These are phyloP conservation scores for Scaptomyza cyrtandrae DNA, from an alignment of 2,888 invertebrate genomes.

Conservation along the genomic window DNA sequence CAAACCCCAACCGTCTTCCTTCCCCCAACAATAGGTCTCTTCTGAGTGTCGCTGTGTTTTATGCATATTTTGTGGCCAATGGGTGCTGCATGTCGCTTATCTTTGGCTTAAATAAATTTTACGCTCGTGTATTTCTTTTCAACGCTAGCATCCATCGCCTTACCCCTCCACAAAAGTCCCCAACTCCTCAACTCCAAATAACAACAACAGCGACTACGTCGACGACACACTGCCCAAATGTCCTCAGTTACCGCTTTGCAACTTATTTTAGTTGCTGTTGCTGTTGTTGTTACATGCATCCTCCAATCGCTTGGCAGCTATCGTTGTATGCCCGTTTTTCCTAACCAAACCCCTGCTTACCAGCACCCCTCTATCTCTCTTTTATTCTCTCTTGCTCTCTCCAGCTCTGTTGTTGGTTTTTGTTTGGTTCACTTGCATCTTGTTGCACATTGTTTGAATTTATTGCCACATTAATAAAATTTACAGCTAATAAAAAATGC, in stretches of 20 bases:
- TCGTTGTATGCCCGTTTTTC: constrained; percentile 50
- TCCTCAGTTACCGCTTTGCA: constrained; percentile 68
- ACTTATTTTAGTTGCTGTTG: constrained; percentile 38
- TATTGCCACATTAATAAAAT: constrained; percentile 79
- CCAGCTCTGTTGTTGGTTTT: constrained; percentile 31
- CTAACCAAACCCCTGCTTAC: constrained; percentile 4
- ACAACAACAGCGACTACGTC: constrained; percentile 13
- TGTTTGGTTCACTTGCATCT: constrained; percentile 54
- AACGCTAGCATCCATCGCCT: constrained; percentile 59
- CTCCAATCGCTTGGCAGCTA: constrained; percentile 58
- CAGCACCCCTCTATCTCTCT: not conserved
- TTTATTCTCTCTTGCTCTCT: not conserved
- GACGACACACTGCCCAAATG: constrained; percentile 76
- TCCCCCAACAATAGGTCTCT: not conserved
- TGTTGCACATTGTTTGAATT: constrained; percentile 73
- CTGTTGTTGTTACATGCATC: constrained; percentile 36
- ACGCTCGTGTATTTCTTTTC: constrained; percentile 78
- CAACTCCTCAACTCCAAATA: constrained; percentile 20
- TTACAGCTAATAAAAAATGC: constrained; percentile 82
- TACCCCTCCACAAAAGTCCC: constrained; percentile 19
- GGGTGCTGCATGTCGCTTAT: constrained; percentile 60
- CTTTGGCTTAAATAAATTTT: constrained; percentile 79
- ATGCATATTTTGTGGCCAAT: constrained; percentile 70
- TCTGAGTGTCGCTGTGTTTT: constrained; percentile 61
- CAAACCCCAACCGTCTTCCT: not conserved